phyloP scores from a whole-genome alignment of 2,113 vertebrate species.

The Callaeas wilsoni region DNA sequence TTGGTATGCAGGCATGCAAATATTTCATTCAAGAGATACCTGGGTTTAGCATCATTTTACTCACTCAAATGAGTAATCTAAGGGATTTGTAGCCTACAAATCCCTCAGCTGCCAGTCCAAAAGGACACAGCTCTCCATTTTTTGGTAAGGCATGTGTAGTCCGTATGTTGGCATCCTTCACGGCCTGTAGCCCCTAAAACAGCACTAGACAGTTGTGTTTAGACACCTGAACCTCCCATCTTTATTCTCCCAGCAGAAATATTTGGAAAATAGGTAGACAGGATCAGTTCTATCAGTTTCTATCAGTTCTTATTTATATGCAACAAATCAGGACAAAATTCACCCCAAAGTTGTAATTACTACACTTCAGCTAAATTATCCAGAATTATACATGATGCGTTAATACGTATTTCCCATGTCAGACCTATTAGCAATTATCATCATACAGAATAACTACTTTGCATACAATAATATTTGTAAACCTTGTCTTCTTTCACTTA shows the following conservation, averaged over 20 bases:
- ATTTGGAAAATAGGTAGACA: background rate
- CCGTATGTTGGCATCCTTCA: background rate
- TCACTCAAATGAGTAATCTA: background rate
- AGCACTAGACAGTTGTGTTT: background rate
- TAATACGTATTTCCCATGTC: background rate
- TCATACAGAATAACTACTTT: background rate
- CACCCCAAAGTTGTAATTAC: background rate
- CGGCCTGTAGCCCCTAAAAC: background rate
- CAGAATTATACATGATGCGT: background rate
- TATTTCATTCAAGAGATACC: background rate
- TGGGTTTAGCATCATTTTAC: background rate
- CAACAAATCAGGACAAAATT: background rate
- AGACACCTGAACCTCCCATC: background rate
- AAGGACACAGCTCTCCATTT: background rate
- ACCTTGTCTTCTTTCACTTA: background rate
- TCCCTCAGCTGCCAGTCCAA: rapidly evolving
- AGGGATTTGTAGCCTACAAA: background rate
- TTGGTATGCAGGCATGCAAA: background rate
- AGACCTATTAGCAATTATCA: background rate
- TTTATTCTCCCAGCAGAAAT: background rate
- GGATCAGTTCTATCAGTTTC: background rate
- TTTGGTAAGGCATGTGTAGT: background rate
- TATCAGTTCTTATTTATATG: background rate
- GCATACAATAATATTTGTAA: background rate
- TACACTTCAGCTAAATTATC: background rate